Conservation (phyloP, 2,888 invertebrate species). For the Torymus texanus region DNA sequence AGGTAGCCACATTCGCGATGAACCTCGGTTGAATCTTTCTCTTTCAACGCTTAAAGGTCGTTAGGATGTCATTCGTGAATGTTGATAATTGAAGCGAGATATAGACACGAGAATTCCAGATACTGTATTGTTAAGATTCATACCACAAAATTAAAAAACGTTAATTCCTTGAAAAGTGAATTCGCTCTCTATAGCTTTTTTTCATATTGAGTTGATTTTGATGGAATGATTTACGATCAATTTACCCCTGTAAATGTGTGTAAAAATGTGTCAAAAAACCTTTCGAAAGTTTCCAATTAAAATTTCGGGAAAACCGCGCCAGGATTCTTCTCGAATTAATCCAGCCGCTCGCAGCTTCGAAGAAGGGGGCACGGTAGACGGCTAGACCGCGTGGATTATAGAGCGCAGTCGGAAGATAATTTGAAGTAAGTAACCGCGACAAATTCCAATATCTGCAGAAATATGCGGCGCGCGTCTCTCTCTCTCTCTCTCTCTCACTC, state of each 20-base stretch:
- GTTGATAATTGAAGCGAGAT: too few species aligned
- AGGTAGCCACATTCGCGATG: not conserved
- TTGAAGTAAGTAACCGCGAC: constrained; percentile 74
- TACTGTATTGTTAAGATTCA: too few species aligned
- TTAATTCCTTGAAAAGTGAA: too few species aligned
- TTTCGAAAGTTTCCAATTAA: not conserved
- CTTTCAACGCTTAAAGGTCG: not conserved
- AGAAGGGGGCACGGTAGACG: constrained; percentile 52
- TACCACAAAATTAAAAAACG: too few species aligned
- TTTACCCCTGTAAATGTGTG: too few species aligned
- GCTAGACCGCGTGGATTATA: constrained; percentile 63
- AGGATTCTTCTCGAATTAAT: not conserved
- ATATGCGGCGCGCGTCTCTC: constrained; percentile 65
- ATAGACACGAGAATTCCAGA: too few species aligned
- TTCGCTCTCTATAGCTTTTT: too few species aligned
- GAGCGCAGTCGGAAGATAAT: constrained; percentile 70
- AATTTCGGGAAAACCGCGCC: constrained; percentile 19
- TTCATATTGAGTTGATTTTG: too few species aligned
- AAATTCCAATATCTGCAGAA: constrained; percentile 74
- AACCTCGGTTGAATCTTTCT: not conserved
- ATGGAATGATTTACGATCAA: too few species aligned
- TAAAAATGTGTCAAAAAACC: too few species aligned
- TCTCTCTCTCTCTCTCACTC: constrained; percentile 63
- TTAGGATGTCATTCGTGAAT: not conserved
- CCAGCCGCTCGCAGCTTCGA: constrained; percentile 10